phyloP scores from a whole-genome alignment of 1,140 invertebrate species.

The Drepana arcuata region DNA sequence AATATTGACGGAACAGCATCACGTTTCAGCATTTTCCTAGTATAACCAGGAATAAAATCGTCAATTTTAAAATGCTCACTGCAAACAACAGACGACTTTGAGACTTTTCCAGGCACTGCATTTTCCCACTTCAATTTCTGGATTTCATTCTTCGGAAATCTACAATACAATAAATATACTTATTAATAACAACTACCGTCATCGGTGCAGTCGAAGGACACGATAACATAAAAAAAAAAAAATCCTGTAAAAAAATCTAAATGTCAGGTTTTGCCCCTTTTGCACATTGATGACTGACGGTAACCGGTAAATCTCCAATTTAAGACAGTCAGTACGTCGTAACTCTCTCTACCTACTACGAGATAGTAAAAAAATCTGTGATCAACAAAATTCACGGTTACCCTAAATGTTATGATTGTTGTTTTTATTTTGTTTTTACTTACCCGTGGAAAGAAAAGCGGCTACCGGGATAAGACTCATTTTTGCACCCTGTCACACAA shows the following conservation, averaged over 20 bases:
- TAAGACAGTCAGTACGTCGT: not conserved
- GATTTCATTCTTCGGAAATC: not conserved
- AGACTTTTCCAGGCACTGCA: not conserved
- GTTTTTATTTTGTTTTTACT: not conserved
- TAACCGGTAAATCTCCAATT: not conserved
- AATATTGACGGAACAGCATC: not conserved
- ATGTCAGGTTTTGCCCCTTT: not conserved
- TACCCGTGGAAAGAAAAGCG: not conserved
- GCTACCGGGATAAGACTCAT: not conserved
- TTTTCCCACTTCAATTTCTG: not conserved
- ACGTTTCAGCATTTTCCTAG: not conserved
- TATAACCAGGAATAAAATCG: not conserved
- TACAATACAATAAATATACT: not conserved
- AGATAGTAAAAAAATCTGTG: not conserved
- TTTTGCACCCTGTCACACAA: not conserved
- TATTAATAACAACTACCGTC: not conserved
- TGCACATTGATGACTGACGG: not conserved
- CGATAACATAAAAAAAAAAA: not conserved
- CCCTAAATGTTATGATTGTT: not conserved
- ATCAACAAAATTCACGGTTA: not conserved
- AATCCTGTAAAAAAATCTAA: not conserved
- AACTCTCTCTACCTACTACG: not conserved
- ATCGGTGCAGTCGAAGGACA: not conserved
- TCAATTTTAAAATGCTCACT: not conserved
- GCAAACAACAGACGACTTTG: not conserved